These are phyloP conservation scores for Ceratina calcarata DNA, from an alignment of 1,140 invertebrate genomes.

Conservation along the genomic window DNA sequence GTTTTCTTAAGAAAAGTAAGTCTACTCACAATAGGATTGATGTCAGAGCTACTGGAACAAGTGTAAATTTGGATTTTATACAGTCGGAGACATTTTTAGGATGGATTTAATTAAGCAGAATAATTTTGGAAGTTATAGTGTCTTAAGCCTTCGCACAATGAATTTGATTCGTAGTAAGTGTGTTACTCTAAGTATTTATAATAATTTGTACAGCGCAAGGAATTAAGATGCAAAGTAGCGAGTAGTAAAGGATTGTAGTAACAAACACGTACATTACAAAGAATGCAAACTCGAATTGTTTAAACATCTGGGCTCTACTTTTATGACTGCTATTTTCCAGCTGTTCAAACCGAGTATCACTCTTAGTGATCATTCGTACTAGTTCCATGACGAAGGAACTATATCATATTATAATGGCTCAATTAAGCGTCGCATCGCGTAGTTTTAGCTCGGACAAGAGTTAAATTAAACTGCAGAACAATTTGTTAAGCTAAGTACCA, in stretches of 20 bases:
- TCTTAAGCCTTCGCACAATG: slow-evolving; percentile 1
- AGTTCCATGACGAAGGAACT: neutral
- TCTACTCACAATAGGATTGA: neutral
- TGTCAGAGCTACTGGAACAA: neutral
- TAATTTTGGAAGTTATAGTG: neutral
- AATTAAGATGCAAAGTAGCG: neutral
- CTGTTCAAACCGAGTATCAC: slow-evolving; percentile 14
- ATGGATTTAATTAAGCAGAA: neutral
- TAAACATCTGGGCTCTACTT: neutral
- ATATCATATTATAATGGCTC: too few relatives aligned
- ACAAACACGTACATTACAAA: slow-evolving; percentile 9
- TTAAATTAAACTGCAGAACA: too few relatives aligned
- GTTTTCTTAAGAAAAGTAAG: neutral
- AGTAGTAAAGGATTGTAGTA: neutral
- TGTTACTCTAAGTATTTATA: too few relatives aligned
- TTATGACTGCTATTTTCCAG: neutral
- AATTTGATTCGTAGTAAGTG: neutral
- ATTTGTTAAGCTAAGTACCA: too few relatives aligned
- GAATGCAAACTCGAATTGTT: neutral
- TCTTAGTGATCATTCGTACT: neutral
- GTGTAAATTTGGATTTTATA: neutral
- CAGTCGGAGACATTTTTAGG: neutral
- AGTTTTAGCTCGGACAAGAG: too few relatives aligned
- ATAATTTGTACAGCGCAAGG: neutral
- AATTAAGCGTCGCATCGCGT: too few relatives aligned